Evolutionary conservation across 2,797 vertebrate genomes (phyloP).

Genomic region (Galaxias olidus): DNA sequence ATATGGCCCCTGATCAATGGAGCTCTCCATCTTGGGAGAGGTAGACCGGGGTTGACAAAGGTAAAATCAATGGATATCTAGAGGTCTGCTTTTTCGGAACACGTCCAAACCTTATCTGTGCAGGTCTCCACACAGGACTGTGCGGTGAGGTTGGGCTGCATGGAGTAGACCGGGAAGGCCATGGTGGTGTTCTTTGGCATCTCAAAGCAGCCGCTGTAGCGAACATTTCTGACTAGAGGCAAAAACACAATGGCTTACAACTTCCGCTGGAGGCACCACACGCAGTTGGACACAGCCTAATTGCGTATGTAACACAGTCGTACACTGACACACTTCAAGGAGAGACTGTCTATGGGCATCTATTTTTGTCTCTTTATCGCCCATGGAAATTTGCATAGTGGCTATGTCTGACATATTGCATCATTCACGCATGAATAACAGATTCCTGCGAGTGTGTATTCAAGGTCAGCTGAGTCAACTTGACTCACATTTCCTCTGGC

Average conservation of each 20-base stretch:
- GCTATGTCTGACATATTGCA: background rate
- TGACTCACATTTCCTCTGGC: slow-evolving; percentile 84
- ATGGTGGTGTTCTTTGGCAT: slow-evolving; percentile 78
- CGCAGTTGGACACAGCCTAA: no score
- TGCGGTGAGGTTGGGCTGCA: slow-evolving; percentile 82
- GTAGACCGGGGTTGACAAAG: slow-evolving; percentile 2
- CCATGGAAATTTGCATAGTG: background rate
- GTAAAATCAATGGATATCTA: slow-evolving; percentile 24
- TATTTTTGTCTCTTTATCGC: background rate
- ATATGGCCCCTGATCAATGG: slow-evolving; percentile 27
- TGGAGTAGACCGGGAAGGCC: slow-evolving; percentile 78
- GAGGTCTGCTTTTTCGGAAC: slow-evolving; percentile 18
- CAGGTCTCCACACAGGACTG: slow-evolving; percentile 92
- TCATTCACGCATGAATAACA: background rate
- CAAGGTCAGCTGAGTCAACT: slow-evolving; percentile 62
- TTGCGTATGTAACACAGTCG: no score
- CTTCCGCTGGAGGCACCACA: background rate
- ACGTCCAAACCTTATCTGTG: slow-evolving; percentile 86
- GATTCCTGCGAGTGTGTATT: background rate
- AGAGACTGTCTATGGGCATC: slow-evolving; percentile 10
- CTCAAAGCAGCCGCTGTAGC: slow-evolving; percentile 89
- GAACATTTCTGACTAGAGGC: slow-evolving; percentile 80
- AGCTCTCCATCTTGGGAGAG: background rate
- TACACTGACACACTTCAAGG: background rate
- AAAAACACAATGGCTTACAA: background rate